A percentile compares a stretch with the other conserved stretches of the same genome.
Evolutionary conservation across 2,797 vertebrate species (phyloP).

Genomic region (Gambusia yucatana): DNA sequence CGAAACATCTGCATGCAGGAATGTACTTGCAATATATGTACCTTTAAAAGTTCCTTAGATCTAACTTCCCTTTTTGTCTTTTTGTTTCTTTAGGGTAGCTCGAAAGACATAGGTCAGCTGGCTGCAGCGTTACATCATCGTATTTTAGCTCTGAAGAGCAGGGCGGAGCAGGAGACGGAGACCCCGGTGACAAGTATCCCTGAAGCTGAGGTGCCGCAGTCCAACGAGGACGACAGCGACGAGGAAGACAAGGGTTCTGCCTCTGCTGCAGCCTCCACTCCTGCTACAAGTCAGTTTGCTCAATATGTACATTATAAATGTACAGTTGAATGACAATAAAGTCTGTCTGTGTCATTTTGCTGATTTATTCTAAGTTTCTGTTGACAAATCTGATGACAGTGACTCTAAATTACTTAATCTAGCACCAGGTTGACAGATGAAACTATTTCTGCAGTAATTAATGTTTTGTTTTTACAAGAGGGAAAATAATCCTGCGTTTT

Average conservation of each 20-base stretch:
- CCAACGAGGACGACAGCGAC: constrained; percentile 94
- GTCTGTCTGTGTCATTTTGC: background rate
- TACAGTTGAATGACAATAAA: no score
- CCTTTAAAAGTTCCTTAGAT: constrained; percentile 12
- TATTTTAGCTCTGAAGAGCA: constrained; percentile 92
- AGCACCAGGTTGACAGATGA: background rate
- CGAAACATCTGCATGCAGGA: constrained; percentile 15
- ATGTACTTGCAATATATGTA: background rate
- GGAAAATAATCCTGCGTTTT: background rate
- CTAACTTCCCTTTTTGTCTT: constrained; percentile 5
- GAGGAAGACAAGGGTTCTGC: constrained; percentile 84
- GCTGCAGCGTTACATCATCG: constrained; percentile 96
- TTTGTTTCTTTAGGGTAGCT: constrained; percentile 87
- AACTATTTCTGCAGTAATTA: background rate
- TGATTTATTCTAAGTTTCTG: background rate
- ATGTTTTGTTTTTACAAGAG: constrained; percentile 3
- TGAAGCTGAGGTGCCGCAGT: constrained; percentile 87
- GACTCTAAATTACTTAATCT: background rate
- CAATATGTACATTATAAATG: no score
- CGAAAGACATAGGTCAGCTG: constrained; percentile 96
- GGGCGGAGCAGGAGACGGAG: constrained; percentile 91
- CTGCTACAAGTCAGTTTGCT: constrained; percentile 70
- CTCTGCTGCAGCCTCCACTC: constrained; percentile 73
- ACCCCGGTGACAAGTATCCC: constrained; percentile 76
- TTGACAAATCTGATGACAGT: background rate